These are phyloP conservation scores for Microplitis mediator DNA, from an alignment of 1,140 invertebrate genomes.

Conservation along the genomic window DNA sequence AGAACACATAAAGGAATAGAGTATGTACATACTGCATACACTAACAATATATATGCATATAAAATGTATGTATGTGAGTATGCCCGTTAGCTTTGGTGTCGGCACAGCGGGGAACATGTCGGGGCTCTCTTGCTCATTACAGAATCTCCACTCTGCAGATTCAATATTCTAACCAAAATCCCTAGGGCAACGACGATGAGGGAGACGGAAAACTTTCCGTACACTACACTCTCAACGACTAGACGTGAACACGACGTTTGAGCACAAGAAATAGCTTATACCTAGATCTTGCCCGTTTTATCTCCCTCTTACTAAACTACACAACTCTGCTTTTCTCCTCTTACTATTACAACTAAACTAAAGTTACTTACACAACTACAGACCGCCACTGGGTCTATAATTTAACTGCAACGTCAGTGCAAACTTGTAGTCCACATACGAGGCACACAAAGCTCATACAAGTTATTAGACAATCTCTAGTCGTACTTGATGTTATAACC, in stretches of 20 bases:
- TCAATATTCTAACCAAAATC: slow-evolving; percentile 64
- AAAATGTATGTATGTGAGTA: neutral
- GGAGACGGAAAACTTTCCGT: slow-evolving; percentile 53
- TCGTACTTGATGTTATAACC: slow-evolving; percentile 48
- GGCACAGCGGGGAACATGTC: slow-evolving; percentile 29
- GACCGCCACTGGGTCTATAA: slow-evolving; percentile 46
- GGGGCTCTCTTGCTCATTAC: slow-evolving; percentile 52
- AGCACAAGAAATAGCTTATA: slow-evolving; percentile 17
- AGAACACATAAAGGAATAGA: neutral
- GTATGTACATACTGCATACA: neutral
- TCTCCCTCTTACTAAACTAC: neutral
- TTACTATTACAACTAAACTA: neutral
- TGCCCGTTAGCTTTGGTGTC: slow-evolving; percentile 30
- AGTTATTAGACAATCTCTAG: slow-evolving; percentile 45
- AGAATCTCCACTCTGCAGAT: slow-evolving; percentile 57
- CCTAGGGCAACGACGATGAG: slow-evolving; percentile 45
- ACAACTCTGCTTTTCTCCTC: neutral
- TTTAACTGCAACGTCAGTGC: slow-evolving; percentile 43
- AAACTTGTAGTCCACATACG: slow-evolving; percentile 54
- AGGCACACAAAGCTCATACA: slow-evolving; percentile 32
- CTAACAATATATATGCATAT: neutral
- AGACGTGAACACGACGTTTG: slow-evolving; percentile 40
- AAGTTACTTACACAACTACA: slow-evolving; percentile 7
- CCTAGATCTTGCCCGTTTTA: slow-evolving; percentile 12
- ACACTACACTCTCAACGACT: slow-evolving; percentile 23